phyloP scores from a whole-genome alignment of 2,888 invertebrate genomes.

The Eristalis intricaria region DNA sequence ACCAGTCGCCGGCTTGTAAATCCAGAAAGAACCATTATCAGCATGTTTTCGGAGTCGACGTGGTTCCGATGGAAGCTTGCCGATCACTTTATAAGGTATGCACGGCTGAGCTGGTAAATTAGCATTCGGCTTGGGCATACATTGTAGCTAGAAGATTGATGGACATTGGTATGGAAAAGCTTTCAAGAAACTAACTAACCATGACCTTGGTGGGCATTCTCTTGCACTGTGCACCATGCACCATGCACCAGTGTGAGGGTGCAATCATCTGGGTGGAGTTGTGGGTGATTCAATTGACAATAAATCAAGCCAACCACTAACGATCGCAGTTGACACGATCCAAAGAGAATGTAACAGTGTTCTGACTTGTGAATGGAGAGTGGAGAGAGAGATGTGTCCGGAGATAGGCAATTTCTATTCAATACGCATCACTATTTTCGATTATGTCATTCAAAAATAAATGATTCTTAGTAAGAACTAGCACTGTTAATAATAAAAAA shows the following conservation, averaged over 20 bases:
- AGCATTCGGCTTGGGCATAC: conserved; percentile 19
- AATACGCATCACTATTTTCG: no score
- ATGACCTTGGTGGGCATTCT: conserved; percentile 33
- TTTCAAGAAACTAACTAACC: conserved; percentile 25
- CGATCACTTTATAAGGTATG: conserved; percentile 41
- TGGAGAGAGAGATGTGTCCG: no score
- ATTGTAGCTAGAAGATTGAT: conserved; percentile 10
- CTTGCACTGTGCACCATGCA: neutral
- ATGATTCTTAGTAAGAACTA: no score
- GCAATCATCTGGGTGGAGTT: conserved; percentile 17
- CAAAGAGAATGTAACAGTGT: neutral
- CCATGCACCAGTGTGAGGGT: neutral
- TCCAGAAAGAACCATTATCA: conserved; percentile 51
- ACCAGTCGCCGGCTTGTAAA: conserved; percentile 28
- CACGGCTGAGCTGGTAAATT: neutral
- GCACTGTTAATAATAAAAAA: no score
- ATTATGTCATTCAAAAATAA: no score
- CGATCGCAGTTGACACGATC: neutral
- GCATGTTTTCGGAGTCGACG: conserved; percentile 36
- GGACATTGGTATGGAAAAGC: conserved; percentile 2
- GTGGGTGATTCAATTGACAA: conserved; percentile 10
- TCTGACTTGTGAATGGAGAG: neutral
- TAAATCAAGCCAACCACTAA: conserved; percentile 21
- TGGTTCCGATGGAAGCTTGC: conserved; percentile 26
- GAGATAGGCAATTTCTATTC: no score